Evolutionary conservation across 2,888 invertebrate species (phyloP), one percentile per base, ranked within the genome.

Genomic region (Allolobophora icterica): DNA sequence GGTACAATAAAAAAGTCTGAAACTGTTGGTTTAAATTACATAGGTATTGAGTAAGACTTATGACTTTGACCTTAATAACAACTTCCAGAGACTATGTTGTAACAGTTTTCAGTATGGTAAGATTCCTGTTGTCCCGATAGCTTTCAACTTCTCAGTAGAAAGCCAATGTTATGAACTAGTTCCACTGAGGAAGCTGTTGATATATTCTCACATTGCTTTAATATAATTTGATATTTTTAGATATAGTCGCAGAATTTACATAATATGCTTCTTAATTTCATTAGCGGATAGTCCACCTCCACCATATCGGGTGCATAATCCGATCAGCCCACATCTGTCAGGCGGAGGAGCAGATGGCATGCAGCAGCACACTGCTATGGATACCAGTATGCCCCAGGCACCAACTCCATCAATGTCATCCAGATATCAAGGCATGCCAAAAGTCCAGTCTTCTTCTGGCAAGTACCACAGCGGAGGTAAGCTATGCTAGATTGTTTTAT

Each of bases 261-360:
- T 30, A 71, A n/a, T 71, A 8, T 5, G 71, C 52, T 71, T 71
- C 4, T 71, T 71, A 71, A 71, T n/a, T 71, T 89, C 34, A 89
- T 89, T 93, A 96, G 95, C 96, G 93, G 98, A 98, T 95, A 98
- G 98, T n/a, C 98, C 98, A 42, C 98, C 99, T 0, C 98, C 98
- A 3, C 98, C 98, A 0, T 98, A 98, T 94, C 98, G 98, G 93
- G 98, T 98, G 83, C 92, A 93, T 89, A 92, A 92, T 71, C 92
- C 93, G n/a, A 90, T 91, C 87, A 93, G 92, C 52, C 92, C 93
- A 30, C 90, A 91, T 38, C 52, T 90, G 38, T 35, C 83, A 21
- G 84, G 83, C 35, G 89, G 89, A 84, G 87, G 87, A 38, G 38
- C 34, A 24, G 87, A 87, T 35, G 87, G 34, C 87, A 87, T 87